phyloP scores from a whole-genome alignment of 2,797 vertebrate species.

The Schizopygopsis pylzovi region DNA sequence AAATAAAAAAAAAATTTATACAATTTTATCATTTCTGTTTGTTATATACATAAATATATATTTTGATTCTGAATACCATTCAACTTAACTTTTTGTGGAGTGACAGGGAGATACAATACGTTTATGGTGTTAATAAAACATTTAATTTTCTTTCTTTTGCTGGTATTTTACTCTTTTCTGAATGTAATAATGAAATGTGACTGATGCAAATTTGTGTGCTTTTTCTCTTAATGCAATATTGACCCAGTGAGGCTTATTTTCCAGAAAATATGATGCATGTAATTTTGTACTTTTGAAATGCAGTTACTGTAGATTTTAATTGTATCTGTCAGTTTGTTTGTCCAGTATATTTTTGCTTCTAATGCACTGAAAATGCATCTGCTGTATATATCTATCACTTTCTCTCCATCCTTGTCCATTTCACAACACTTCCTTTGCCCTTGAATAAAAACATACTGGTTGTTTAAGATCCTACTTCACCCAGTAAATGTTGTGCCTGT shows the following conservation, averaged over 20 bases:
- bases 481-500: background rate
- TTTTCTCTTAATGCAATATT: background rate
- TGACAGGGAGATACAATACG: background rate
- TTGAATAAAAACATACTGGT: background rate
- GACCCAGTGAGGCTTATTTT: background rate
- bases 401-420: background rate
- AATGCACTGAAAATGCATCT: background rate
- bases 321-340: background rate
- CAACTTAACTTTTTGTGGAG: background rate
- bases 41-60: background rate
- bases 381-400: background rate
- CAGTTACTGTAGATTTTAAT: background rate
- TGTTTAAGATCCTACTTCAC: background rate
- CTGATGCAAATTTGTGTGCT: too few relatives aligned
- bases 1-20: too few relatives aligned
- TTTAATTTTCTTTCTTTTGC: background rate
- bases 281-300: background rate
- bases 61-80: background rate
- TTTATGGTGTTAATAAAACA: background rate
- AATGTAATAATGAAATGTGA: background rate
- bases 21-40: background rate
- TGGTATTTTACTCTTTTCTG: background rate
- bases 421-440: background rate
- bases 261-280: background rate
- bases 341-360: background rate